Evolutionary conservation across 2,888 invertebrate species (phyloP), one percentile per base, ranked within the genome.

Genomic region (Creontiades dilutus): DNA sequence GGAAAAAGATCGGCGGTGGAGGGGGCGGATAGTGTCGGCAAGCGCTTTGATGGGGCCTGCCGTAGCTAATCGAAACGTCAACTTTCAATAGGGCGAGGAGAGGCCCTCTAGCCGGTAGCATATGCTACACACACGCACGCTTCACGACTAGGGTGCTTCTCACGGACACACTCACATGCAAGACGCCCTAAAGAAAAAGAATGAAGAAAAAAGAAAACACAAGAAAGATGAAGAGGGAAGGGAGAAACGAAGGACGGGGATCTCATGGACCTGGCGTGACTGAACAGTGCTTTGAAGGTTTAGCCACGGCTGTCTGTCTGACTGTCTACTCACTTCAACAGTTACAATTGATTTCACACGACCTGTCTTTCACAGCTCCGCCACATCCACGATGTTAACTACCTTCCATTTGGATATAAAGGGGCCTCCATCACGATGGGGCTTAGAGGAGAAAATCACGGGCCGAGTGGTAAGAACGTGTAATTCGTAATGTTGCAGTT

Each of bases 1-100:
- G 37, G 88, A 55, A 52, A 55, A 27, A n/a, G 12, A 27, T n/a
- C 9, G 37, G 37, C 57, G 37, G 16, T 47, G 47, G 81, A 46
- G 86, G 55, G 75, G 86, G 86, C 52, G 16, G 48, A 23, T 23
- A 37, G 88, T 52, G 88, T 76, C 88, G 88, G 86, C 76, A 75
- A 46, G 48, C 68, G 86, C 86, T 88, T 88, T 88, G 88, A 88
- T 88, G 88, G 80, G 47, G 76, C 52, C 88, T 76, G 52, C 88
- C 88, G 68, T 78, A 78, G 88, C 88, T 88, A 88, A 88, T 88
- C 88, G 88, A 88, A 88, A 88, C 88, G 88, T 88, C 88, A 88
- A 88, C 88, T 88, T 61, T 88, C 88, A 88, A 88, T 88, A 88
- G 88, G 88, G 78, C 52, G 80, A 52, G 55, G 88, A 86, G 85